These are phyloP conservation scores for Petromus typicus DNA, from an alignment of 2,113 vertebrate genomes.

Conservation along the genomic window DNA sequence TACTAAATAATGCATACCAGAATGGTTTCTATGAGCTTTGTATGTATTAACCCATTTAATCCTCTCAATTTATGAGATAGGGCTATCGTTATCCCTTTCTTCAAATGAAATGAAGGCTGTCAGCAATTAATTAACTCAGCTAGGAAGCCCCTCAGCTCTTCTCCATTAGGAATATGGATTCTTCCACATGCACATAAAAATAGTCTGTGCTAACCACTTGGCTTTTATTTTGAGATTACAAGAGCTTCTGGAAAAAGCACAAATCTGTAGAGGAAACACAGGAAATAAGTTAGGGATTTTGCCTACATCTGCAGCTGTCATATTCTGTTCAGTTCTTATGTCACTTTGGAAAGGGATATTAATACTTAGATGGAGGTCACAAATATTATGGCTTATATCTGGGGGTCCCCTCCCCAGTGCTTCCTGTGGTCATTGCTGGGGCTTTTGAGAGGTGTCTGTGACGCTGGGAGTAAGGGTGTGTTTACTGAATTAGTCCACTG, in stretches of 20 bases:
- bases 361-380: slow-evolving; percentile 6
- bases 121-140: neutral
- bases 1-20: neutral
- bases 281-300: slow-evolving; percentile 39
- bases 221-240: neutral
- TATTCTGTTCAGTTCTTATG: neutral
- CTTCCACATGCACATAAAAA: neutral
- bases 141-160: no score
- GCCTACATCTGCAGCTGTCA: neutral
- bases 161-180: neutral
- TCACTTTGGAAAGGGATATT: slow-evolving; percentile 42
- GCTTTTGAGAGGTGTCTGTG: neutral
- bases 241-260: slow-evolving; percentile 27
- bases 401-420: neutral
- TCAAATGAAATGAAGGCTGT: neutral
- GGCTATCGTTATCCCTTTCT: no score
- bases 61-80: neutral
- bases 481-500: neutral
- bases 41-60: slow-evolving; percentile 4
- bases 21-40: slow-evolving; percentile 8
- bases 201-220: neutral
- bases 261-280: slow-evolving; percentile 16
- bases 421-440: neutral
- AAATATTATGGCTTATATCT: neutral
- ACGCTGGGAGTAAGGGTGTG: neutral